Base-by-base conservation (phyloP, 2,888 invertebrate genomes). In the Mayetiola destructor region DNA sequence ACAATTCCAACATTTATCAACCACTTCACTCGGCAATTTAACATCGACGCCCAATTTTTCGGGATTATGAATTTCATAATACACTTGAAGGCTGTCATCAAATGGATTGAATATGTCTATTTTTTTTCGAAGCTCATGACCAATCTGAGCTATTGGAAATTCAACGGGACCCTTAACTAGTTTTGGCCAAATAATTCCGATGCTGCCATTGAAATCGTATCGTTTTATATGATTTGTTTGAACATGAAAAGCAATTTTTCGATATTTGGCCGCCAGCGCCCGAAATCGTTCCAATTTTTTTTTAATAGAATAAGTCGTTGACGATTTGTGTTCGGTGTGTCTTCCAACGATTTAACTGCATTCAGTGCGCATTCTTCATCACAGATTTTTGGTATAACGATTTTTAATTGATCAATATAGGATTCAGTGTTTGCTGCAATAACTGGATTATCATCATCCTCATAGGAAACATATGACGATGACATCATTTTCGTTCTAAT, bases 361-460 rank as follows among this genome's bases (percentile, higher is more conserved):
- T 48, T 16, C 48, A 48, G n/a, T 27, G 48, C 48, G 16, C 89
- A 90, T 65, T 78, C 75, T 52, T 81, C 79, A 61, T 72, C 76
- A 72, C 92, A 94, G 59, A 78, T 77, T 53, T 76, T 72, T 65
- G 82, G 80, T 14, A 89, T 82, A 71, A 86, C 82, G 73, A 88
- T 87, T 73, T 68, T 80, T 68, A 77, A 80, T 72, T 70, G 78
- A 37, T 80, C 83, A 61, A 79, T 75, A 32, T 27, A 37, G 74
- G 69, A 63, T 75, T 76, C 23, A 76, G 68, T 1, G 76, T 69
- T 36, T 75, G 78, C 74, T 54, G 73, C 66, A 62, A 80, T 75
- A 61, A 75, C 72, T 58, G 68, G 62, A 59, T 65, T 61, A 55
- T 69, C 57, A 67, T 65, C 66, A 67, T 71, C 73, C 62, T 73